These are phyloP conservation scores for Drosophila siamana DNA, from an alignment of 2,888 invertebrate species.

Conservation along the genomic window DNA sequence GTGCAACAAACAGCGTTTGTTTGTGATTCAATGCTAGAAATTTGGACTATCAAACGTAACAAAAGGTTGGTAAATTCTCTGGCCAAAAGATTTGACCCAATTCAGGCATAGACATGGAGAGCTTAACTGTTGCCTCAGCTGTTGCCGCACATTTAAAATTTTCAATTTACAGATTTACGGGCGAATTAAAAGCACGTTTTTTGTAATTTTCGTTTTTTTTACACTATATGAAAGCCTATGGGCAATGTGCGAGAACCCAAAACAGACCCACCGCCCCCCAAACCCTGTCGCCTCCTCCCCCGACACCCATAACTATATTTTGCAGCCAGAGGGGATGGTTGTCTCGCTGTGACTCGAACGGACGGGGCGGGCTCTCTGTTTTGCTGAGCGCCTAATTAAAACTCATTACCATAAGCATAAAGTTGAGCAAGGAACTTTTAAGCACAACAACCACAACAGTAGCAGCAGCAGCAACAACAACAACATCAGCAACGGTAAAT, in stretches of 20 bases:
- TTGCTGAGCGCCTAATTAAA: conserved; percentile 80
- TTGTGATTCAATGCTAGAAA: neutral
- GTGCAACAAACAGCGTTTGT: conserved; percentile 16
- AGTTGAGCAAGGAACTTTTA: conserved; percentile 63
- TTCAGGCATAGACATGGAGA: conserved; percentile 6
- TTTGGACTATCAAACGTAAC: neutral
- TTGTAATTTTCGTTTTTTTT: conserved; percentile 17
- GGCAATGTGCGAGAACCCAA: conserved; percentile 22
- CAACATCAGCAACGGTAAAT: conserved; percentile 8
- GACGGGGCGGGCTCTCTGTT: conserved; percentile 34
- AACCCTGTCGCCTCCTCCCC: neutral
- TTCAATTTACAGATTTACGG: conserved; percentile 44
- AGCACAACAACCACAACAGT: conserved; percentile 17
- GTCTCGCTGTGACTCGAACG: conserved; percentile 44
- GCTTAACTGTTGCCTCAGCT: conserved; percentile 48
- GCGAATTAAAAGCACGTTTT: conserved; percentile 45
- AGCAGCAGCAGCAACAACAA: neutral
- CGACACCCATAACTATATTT: conserved; percentile 21
- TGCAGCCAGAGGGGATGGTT: conserved; percentile 29
- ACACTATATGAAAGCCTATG: conserved; percentile 44
- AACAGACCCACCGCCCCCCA: conserved; percentile 15
- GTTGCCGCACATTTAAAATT: conserved; percentile 42
- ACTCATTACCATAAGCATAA: conserved; percentile 81
- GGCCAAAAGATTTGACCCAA: conserved; percentile 33
- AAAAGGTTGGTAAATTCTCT: conserved; percentile 12